Evolutionary conservation across 2,113 vertebrate species (phyloP).

Genomic region (Lepisosteus osseus): DNA sequence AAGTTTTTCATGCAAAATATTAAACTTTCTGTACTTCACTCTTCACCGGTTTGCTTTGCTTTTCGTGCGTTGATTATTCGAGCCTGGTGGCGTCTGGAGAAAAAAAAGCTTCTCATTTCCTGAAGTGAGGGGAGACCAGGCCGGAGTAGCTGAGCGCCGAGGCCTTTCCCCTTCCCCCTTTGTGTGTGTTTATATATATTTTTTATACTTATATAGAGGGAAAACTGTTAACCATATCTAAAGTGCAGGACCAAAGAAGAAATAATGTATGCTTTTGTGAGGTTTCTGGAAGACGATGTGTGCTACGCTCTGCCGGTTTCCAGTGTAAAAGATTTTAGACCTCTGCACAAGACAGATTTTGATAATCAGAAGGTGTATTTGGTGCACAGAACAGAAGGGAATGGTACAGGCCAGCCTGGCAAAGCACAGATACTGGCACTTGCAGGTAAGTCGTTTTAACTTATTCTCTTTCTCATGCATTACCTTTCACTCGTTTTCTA

Average conservation of each 20-base stretch:
- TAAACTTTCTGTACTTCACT: not conserved
- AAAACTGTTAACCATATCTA: conserved; percentile 69
- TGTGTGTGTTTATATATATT: conserved; percentile 65
- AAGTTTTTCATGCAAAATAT: no score
- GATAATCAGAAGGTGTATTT: conserved; percentile 96
- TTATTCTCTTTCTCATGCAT: conserved; percentile 8
- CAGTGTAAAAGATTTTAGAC: conserved; percentile 85
- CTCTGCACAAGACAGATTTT: conserved; percentile 86
- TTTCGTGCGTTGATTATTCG: conserved; percentile 44
- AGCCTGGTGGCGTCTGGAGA: conserved; percentile 33
- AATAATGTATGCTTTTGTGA: conserved; percentile 93
- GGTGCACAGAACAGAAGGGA: conserved; percentile 77
- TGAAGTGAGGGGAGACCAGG: conserved; percentile 62
- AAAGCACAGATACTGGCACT: conserved; percentile 93
- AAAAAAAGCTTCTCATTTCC: conserved; percentile 28
- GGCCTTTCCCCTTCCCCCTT: conserved; percentile 48
- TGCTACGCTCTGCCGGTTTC: conserved; percentile 87
- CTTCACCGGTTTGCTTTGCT: conserved; percentile 7
- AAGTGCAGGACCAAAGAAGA: conserved; percentile 68
- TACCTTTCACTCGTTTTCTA: not conserved
- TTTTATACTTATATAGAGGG: conserved; percentile 67
- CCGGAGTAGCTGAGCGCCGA: conserved; percentile 78
- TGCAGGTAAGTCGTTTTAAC: conserved; percentile 78
- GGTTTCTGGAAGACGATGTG: conserved; percentile 93
- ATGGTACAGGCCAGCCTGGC: conserved; percentile 80